Base-by-base conservation (phyloP, 2,888 invertebrate species). In the Dysmachus trigonus region DNA sequence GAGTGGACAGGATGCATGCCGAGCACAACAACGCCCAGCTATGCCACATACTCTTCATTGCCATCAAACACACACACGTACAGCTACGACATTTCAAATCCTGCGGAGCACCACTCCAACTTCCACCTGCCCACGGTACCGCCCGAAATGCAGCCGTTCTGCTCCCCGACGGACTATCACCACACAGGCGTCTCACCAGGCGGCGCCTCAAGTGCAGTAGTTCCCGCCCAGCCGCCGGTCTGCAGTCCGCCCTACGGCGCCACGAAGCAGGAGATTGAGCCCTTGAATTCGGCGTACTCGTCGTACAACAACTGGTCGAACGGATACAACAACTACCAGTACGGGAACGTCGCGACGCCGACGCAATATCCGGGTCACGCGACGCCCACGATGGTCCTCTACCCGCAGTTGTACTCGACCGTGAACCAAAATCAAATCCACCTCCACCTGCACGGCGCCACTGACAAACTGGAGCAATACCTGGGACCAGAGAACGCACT, bases 391-490 rank as follows among this genome's bases (percentile, higher is more conserved):
- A 95, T 96, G 94, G 95, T 97, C 27, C 93, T 96, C 0, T 95
- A 94, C 89, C 96, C 96, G 0, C 96, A 96, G 89, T 93, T 96
- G 0, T 96, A 96, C 91, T 96, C 96, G 71, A 96, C 96, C 31
- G 96, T 97, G 85, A 97, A 97, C 91, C 96, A 97, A 91, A 97
- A 96, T 91, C 96, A 97, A 93, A 96, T 97, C 87, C 97, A 97
- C 90, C 93, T 97, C 30, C 97, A 97, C 89, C 91, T 96, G 35
- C 96, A 97, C 91, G 93, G 94, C 22, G 62, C 62, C 10, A 92
- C 93, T 6, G 95, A 95, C 84, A 95, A 95, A 90, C 89, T 94
- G 88, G 95, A 95, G 88, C 95, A 95, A 90, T 95, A 94, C 88
- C 92, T 95, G 87, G 93, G 94, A 0, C 93, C 93, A 77, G 93